A percentile compares a stretch with the other conserved stretches of the same genome.
Conservation (phyloP, 1,140 invertebrate genomes). For the Heliconius congener region DNA sequence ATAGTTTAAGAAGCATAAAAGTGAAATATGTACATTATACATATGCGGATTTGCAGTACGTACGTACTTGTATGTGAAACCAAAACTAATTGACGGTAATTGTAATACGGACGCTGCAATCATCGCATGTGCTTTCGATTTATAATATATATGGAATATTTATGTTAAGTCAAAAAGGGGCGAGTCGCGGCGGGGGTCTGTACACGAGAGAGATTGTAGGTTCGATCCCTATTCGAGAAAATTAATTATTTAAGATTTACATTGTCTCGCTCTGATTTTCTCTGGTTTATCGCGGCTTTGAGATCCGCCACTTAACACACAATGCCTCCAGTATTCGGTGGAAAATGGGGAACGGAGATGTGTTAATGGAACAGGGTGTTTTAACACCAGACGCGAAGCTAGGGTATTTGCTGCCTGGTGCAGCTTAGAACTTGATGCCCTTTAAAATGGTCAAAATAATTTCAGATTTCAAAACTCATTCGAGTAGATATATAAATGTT, state of each 20-base stretch:
- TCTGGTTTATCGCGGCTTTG: not conserved
- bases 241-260: not conserved
- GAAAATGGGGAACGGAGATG: too few relatives aligned
- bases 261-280: too few relatives aligned
- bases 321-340: not conserved
- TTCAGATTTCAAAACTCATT: too few relatives aligned
- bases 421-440: too few relatives aligned
- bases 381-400: not conserved
- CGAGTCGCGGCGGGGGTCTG: too few relatives aligned
- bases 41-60: not conserved
- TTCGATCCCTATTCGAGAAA: not conserved
- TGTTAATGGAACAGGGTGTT: not conserved
- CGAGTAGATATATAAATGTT: too few relatives aligned
- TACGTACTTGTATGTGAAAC: not conserved
- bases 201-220: too few relatives aligned
- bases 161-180: too few relatives aligned
- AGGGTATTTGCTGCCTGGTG: too few relatives aligned
- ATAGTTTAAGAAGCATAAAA: not conserved
- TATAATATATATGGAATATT: too few relatives aligned
- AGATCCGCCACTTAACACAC: not conserved
- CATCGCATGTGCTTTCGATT: not conserved
- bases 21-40: not conserved
- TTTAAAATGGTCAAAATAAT: too few relatives aligned
- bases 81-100: conserved; percentile 7
- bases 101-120: not conserved